Conservation (phyloP, 2,797 vertebrate genomes). For the Macropodus opercularis region DNA sequence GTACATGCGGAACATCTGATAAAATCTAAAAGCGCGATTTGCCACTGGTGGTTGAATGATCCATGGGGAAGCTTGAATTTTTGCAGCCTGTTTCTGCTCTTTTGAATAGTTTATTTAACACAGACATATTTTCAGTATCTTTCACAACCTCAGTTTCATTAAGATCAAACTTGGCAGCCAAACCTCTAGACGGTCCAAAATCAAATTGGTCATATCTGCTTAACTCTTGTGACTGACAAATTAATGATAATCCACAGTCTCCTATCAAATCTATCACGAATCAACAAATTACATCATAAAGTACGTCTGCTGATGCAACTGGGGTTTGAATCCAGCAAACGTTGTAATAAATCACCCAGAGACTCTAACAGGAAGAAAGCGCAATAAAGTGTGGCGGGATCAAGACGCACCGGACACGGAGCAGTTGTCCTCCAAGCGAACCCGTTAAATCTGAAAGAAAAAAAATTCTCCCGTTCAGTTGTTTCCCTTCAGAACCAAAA, state of each 20-base stretch:
- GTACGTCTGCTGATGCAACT: slow-evolving; percentile 18
- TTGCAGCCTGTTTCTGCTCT: neutral
- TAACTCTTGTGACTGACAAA: slow-evolving; percentile 16
- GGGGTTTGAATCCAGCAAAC: slow-evolving; percentile 3
- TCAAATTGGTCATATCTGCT: slow-evolving; percentile 7
- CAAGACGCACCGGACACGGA: slow-evolving; percentile 8
- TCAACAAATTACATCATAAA: slow-evolving; percentile 38
- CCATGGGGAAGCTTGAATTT: neutral
- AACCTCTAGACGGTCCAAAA: slow-evolving; percentile 18
- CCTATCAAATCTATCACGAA: slow-evolving; percentile 5
- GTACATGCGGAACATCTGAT: no score
- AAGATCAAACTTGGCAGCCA: neutral
- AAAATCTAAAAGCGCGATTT: neutral
- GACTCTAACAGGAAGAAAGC: slow-evolving; percentile 21
- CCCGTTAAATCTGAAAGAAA: slow-evolving; percentile 39
- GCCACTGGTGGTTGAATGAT: neutral
- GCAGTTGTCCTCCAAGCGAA: slow-evolving; percentile 24
- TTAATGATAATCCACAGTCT: slow-evolving; percentile 7
- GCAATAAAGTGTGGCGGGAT: slow-evolving; percentile 18
- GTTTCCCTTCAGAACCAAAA: slow-evolving; percentile 32
- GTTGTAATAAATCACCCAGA: slow-evolving; percentile 24
- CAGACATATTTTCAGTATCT: neutral
- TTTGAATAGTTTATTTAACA: neutral
- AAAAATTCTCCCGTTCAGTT: slow-evolving; percentile 21
- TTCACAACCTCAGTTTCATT: neutral